phyloP scores from a whole-genome alignment of 2,888 invertebrate genomes.

The Hypercompe scribonia region DNA sequence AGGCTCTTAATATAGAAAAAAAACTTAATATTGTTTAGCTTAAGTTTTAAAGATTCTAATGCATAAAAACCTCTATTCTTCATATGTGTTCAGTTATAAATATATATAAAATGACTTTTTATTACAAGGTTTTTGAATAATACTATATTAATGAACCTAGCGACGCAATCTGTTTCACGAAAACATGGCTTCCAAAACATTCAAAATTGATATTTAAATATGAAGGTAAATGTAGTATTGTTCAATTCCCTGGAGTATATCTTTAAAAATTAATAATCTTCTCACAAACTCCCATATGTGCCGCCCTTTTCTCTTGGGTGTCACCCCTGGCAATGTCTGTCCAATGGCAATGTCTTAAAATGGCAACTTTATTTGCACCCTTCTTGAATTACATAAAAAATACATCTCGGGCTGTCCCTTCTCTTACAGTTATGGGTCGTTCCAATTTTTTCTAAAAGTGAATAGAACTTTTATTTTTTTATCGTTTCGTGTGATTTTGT shows the following conservation, averaged over 20 bases:
- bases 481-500: slow-evolving; percentile 50
- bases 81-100: not conserved
- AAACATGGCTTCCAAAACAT: slow-evolving; percentile 16
- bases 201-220: slow-evolving; percentile 29
- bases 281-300: slow-evolving; percentile 47
- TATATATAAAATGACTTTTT: slow-evolving; percentile 3
- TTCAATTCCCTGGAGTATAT: slow-evolving; percentile 27
- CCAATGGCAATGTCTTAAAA: slow-evolving; percentile 72
- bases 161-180: slow-evolving; percentile 10
- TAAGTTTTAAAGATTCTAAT: not conserved
- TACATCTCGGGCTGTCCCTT: slow-evolving; percentile 62
- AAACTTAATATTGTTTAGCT: too few species aligned
- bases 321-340: slow-evolving; percentile 64
- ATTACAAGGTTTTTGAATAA: slow-evolving; percentile 9
- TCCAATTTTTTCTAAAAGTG: slow-evolving; percentile 49
- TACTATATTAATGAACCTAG: slow-evolving; percentile 14
- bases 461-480: slow-evolving; percentile 53
- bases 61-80: not conserved
- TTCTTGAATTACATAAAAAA: slow-evolving; percentile 71
- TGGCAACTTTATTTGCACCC: slow-evolving; percentile 71
- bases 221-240: slow-evolving; percentile 30
- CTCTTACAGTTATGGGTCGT: slow-evolving; percentile 58
- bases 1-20: too few species aligned
- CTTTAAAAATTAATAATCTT: slow-evolving; percentile 49
- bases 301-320: slow-evolving; percentile 66